Percentiles rank a stretch among this genome's conserved stretches.
Evolutionary conservation across 2,888 invertebrate species (phyloP).

Genomic region (Geophilus truncorum): DNA sequence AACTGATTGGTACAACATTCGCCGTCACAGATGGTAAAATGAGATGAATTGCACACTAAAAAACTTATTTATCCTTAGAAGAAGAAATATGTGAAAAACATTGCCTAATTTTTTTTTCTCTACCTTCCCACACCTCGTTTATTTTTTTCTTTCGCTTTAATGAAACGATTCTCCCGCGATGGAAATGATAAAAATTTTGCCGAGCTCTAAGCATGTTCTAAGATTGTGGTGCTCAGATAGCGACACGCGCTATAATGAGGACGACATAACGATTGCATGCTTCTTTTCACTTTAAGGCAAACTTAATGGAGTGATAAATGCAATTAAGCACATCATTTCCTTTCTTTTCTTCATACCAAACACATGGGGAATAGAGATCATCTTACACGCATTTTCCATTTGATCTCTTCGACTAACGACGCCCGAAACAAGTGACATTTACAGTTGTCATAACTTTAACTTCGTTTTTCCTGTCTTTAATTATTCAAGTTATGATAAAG

Average conservation of each 20-base stretch:
- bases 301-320: constrained; percentile 20
- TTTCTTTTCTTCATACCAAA: not conserved
- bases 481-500: not conserved
- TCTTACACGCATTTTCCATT: constrained; percentile 1
- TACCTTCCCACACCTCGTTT: not conserved
- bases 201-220: not conserved
- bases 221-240: not conserved
- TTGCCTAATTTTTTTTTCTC: not conserved
- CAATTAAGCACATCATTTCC: constrained; percentile 12
- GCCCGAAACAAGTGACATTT: not conserved
- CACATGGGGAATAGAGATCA: not conserved
- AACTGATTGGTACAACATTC: constrained; percentile 11
- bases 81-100: not conserved
- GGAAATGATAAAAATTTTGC: not conserved
- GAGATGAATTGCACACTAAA: not conserved
- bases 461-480: not conserved
- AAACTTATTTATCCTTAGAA: not conserved
- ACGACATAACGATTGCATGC: constrained; percentile 11
- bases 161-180: not conserved
- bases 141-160: not conserved
- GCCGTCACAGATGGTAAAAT: not conserved
- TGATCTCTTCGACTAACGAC: not conserved
- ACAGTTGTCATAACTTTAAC: not conserved
- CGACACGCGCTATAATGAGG: constrained; percentile 1
- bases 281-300: constrained; percentile 20